Percentiles rank a stretch among this genome's conserved stretches.
Evolutionary conservation across 2,113 vertebrate species (phyloP).

Genomic region (Myotis brandtii): DNA sequence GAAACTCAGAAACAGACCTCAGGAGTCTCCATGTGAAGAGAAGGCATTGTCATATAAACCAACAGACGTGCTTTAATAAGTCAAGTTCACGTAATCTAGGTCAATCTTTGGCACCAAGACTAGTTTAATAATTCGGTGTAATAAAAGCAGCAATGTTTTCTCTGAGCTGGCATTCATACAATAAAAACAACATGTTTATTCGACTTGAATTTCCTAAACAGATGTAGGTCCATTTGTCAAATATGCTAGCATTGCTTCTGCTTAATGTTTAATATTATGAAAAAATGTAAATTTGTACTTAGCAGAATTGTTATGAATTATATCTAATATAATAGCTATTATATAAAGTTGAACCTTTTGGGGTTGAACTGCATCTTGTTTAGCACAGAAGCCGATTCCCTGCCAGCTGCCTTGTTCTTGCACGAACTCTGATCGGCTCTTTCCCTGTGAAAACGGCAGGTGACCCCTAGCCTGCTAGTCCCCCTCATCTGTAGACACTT

Average conservation of each 20-base stretch:
- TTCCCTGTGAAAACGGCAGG: neutral
- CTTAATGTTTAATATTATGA: constrained; percentile 12
- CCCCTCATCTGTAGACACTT: neutral
- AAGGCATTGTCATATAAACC: neutral
- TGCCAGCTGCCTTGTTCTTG: neutral
- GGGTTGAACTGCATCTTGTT: neutral
- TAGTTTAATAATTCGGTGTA: neutral
- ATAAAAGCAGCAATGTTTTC: neutral
- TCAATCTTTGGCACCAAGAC: neutral
- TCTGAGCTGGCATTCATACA: neutral
- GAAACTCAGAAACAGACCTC: neutral
- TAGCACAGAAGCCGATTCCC: neutral
- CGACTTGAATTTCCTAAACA: neutral
- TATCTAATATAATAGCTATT: neutral
- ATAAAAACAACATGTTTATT: neutral
- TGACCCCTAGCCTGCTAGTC: neutral
- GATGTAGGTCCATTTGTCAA: neutral
- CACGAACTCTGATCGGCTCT: neutral
- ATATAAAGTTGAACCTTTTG: neutral
- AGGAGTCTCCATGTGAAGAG: neutral
- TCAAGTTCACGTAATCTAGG: neutral
- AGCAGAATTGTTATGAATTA: neutral
- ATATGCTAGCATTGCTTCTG: neutral
- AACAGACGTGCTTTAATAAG: neutral
- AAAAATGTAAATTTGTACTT: neutral